Base-by-base conservation (phyloP, 92 coral and sea anemone species). In the Hydrozoanthus gracilis region DNA sequence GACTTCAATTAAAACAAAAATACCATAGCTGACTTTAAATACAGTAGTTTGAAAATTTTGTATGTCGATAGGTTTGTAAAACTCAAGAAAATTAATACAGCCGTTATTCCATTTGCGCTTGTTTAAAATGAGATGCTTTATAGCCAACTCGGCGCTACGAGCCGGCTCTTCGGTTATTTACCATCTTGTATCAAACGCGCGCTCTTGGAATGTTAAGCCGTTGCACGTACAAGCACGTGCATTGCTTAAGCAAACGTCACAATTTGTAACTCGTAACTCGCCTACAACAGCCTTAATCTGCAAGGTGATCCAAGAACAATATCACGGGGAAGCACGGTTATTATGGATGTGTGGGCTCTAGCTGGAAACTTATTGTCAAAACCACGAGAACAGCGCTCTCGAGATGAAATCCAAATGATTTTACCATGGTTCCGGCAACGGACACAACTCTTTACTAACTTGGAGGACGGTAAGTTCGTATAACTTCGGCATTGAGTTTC, bases 381-480 rank as follows among this genome's bases (percentile, higher is more conserved):
- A 80, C 85, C 85, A 80, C 74, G 11, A 13, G 85, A 80, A 11
- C 73, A 80, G 46, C 85, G 75, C 73, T 18, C 18, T 66, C 61
- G 8, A 46, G 61, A 64, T 47, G 75, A 80, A 80, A 80, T 80
- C 45, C 16, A 65, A 80, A 17, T 4, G 61, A 80, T 80, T 80
- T 60, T 80, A 14, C 73, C 85, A 46, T 80, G 85, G 85, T 80
- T 80, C 35, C 47, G 74, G 46, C 74, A 80, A 49, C 85, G 85
- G 35, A 48, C 85, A 45, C 85, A 80, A 48, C 85, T 80, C 58
- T 80, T 80, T 46, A 64, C 73, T 18, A 65, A 80, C 85, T 16
- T 80, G 70, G 85, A 80, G 50, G 85, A 80, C 74, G 85, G 85
- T 80, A 80, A 80, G 27, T 2, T 1, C 4, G 44, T 35, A 17